Evolutionary conservation across 2,888 invertebrate species (phyloP).

Genomic region (Epinotia demarniana): DNA sequence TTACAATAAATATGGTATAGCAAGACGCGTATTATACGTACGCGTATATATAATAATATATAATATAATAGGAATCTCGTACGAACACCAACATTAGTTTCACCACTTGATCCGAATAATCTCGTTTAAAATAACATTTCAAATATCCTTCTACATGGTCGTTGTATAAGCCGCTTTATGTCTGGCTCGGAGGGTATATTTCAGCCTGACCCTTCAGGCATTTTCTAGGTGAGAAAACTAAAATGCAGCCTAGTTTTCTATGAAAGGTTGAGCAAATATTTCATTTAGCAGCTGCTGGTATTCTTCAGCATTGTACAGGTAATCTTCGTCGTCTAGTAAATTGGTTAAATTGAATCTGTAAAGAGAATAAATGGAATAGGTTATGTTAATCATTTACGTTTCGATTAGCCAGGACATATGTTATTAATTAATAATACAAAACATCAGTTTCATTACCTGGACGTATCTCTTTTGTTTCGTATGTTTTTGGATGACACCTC

Average conservation of each 20-base stretch:
- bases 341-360: constrained; percentile 69
- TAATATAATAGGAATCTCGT: constrained; percentile 68
- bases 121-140: constrained; percentile 49
- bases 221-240: constrained; percentile 3
- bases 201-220: constrained; percentile 18
- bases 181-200: constrained; percentile 3
- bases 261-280: constrained; percentile 82
- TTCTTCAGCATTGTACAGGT: constrained; percentile 76
- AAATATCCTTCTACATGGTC: constrained; percentile 26
- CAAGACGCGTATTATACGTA: constrained; percentile 25
- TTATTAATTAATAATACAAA: neutral
- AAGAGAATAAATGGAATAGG: constrained; percentile 42
- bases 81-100: constrained; percentile 57
- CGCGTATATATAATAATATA: too few species aligned
- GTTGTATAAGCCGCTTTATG: constrained; percentile 22
- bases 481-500: constrained; percentile 87
- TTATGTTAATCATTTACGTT: neutral
- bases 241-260: constrained; percentile 66
- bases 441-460: constrained; percentile 57
- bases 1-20: constrained; percentile 25
- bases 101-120: constrained; percentile 51
- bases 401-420: neutral
- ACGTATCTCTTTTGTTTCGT: constrained; percentile 60
- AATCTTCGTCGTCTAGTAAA: constrained; percentile 71
- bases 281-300: constrained; percentile 78